Evolutionary conservation across 2,113 vertebrate species (phyloP), one percentile per base, ranked within the genome.

Genomic region (Sinocyclocheilus grahami): DNA sequence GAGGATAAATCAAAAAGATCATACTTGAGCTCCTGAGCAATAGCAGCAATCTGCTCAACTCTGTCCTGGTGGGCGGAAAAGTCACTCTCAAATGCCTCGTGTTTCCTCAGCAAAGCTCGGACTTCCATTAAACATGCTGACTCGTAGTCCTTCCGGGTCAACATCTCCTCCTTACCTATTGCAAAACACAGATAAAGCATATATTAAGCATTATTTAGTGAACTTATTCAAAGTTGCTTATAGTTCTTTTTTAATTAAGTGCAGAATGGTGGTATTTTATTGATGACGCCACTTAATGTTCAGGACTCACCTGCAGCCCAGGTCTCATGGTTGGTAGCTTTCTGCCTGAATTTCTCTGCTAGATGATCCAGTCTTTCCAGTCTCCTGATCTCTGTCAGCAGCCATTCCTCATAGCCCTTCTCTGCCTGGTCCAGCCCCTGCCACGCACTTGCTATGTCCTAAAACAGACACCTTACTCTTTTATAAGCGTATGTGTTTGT

Each of bases 21-120:
- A 0, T 96, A 99, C 97, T 99, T 99, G 53, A 99, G 96, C 93
- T 99, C 98, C 95, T 99, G 98, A 22, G 98, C 98, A 86, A 99
- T 99, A 94, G 98, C 98, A 3, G 98, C 98, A 8, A 99, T 99
- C 96, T 99, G 98, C 93, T 99, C 98, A 95, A 99, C 98, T 76
- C 98, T 95, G 95, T 99, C 98, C 94, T 99, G 98, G 95, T 99
- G 98, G 1, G 98, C 97, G 0, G 98, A 97, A 95, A 99, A 95
- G 94, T 99, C 98, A 0, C 98, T 99, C 95, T 99, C 98, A 14
- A 99, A 99, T 67, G 97, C 97, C 92, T 99, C 98, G 3, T 99
- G 98, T 94, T 98, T 99, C 92, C 97, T 95, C 91, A 99, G 94
- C 92, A 99, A 89, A 3, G 98, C 97, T 80, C 96, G 95, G 63